Evolutionary conservation across 1,140 invertebrate genomes (phyloP).

Genomic region (Maconellicoccus hirsutus): DNA sequence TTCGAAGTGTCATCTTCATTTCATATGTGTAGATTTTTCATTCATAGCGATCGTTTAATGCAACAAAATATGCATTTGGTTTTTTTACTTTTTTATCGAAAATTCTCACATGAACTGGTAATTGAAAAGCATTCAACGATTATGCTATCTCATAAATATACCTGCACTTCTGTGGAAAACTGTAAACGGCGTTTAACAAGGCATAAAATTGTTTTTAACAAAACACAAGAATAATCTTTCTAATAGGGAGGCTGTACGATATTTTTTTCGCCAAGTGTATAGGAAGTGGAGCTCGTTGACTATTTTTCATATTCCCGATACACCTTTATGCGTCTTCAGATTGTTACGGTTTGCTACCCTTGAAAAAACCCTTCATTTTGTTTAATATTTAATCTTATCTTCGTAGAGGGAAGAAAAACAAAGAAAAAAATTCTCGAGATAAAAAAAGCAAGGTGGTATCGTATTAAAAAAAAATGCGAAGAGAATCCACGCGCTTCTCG

Average conservation of each 20-base stretch:
- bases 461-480: neutral
- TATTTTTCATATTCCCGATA: neutral
- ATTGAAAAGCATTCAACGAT: neutral
- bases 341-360: slow-evolving; percentile 2
- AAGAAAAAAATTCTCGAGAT: neutral
- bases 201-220: slow-evolving; percentile 5
- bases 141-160: neutral
- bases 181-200: neutral
- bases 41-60: no score
- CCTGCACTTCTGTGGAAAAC: neutral
- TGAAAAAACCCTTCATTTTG: neutral
- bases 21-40: no score
- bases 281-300: neutral
- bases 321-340: neutral
- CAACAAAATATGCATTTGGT: no score
- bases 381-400: slow-evolving; percentile 9
- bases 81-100: neutral
- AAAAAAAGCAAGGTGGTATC: slow-evolving; percentile 2
- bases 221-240: slow-evolving; percentile 1
- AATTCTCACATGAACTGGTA: neutral
- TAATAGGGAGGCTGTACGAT: neutral
- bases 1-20: no score
- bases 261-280: neutral
- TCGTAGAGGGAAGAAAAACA: neutral
- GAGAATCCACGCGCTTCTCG: neutral